Conservation (phyloP, 2,113 vertebrate species). For the Piprites chloris region DNA sequence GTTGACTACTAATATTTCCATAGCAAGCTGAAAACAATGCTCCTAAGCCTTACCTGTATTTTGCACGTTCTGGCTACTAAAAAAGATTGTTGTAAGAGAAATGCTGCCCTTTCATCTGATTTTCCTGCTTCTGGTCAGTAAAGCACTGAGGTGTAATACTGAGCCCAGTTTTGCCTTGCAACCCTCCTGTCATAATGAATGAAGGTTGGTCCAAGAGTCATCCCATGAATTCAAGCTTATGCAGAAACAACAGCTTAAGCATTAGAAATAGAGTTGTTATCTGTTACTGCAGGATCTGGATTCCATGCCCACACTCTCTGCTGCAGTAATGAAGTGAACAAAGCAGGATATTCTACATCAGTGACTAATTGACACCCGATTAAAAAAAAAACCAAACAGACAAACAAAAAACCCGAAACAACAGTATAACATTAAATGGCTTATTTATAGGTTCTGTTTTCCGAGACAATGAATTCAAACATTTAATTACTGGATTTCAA, state of each 20-base stretch:
- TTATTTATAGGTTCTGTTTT: constrained; percentile 46
- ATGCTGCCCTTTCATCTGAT: not conserved
- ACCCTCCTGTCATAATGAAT: not conserved
- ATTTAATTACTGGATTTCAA: constrained; percentile 51
- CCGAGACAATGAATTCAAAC: constrained; percentile 66
- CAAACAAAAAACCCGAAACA: not conserved
- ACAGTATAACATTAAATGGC: not conserved
- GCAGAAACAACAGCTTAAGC: not conserved
- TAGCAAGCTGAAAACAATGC: not conserved
- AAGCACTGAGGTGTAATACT: not conserved
- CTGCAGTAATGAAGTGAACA: not conserved
- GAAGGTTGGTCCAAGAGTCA: not conserved
- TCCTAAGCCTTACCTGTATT: not conserved
- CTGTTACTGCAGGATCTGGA: not conserved
- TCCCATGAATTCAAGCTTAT: not conserved
- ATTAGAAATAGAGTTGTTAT: not conserved
- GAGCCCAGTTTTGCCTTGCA: not conserved
- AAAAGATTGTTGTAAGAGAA: not conserved
- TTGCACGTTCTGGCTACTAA: not conserved
- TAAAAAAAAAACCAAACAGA: not conserved
- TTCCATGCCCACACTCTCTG: not conserved
- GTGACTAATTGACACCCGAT: constrained; percentile 30
- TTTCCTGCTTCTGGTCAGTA: not conserved
- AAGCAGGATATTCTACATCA: constrained; percentile 23
- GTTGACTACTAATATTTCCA: not conserved